Conservation (phyloP, 2,797 vertebrate genomes). For the Anguilla anguilla region DNA sequence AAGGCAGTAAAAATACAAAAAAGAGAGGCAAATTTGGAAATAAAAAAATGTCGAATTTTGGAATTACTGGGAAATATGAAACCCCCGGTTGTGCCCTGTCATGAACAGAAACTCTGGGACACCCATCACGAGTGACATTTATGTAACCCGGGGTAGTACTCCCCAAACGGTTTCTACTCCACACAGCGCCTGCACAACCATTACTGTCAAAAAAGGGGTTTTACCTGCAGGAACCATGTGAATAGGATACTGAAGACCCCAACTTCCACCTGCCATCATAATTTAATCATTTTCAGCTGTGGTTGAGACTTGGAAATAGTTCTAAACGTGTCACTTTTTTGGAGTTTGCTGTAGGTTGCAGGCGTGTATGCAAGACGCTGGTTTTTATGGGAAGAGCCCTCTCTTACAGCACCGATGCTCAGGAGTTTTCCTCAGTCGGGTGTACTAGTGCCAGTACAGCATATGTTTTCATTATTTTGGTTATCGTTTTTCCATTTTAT, state of each 20-base stretch:
- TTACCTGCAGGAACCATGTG: too few relatives aligned
- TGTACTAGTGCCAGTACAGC: neutral
- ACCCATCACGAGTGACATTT: too few relatives aligned
- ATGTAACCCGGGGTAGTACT: too few relatives aligned
- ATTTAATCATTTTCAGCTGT: neutral
- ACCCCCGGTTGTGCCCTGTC: neutral
- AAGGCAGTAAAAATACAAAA: conserved; percentile 46
- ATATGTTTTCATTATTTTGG: too few relatives aligned
- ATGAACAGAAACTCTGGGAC: too few relatives aligned
- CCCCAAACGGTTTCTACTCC: too few relatives aligned
- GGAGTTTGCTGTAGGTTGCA: too few relatives aligned
- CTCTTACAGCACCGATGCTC: neutral
- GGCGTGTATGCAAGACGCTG: neutral
- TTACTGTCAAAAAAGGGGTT: too few relatives aligned
- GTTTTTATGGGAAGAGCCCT: neutral
- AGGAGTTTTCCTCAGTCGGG: neutral
- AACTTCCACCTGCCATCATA: too few relatives aligned
- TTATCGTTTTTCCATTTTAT: too few relatives aligned
- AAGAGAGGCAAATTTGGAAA: neutral
- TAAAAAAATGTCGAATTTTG: conserved; percentile 21
- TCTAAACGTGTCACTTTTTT: neutral
- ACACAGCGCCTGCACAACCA: too few relatives aligned
- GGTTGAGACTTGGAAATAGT: neutral
- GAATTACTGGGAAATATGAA: neutral
- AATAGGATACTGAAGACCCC: too few relatives aligned